Conservation (phyloP, 2,113 vertebrate species). For the Mesitornis unicolor region DNA sequence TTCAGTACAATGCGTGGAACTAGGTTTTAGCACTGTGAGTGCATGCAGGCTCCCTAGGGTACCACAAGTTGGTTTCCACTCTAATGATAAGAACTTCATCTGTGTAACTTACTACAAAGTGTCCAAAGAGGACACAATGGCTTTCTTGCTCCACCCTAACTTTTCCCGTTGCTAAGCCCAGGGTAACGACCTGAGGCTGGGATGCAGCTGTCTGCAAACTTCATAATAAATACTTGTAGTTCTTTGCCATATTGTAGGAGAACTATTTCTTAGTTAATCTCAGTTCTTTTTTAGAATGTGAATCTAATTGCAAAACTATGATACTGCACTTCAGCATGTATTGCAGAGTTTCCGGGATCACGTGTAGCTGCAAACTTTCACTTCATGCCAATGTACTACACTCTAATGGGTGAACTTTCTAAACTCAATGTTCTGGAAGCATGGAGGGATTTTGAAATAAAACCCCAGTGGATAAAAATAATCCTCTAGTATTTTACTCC, state of each 20-base stretch:
- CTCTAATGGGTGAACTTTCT: conserved; percentile 10
- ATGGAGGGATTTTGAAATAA: conserved; percentile 41
- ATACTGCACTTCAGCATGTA: neutral
- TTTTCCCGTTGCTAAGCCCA: neutral
- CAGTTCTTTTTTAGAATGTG: conserved; percentile 2
- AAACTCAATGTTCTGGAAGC: conserved; percentile 4
- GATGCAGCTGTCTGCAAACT: neutral
- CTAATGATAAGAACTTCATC: neutral
- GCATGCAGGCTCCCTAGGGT: neutral
- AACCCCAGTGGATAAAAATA: conserved; percentile 15
- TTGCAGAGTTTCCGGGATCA: conserved; percentile 50
- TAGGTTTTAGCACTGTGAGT: neutral
- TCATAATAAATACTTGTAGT: neutral
- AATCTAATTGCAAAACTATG: conserved; percentile 39
- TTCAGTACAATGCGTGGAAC: neutral
- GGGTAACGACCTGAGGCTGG: neutral
- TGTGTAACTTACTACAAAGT: neutral
- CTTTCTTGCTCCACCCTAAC: neutral
- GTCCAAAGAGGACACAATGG: neutral
- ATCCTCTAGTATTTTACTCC: neutral
- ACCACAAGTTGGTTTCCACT: neutral
- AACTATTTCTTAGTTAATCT: conserved; percentile 14
- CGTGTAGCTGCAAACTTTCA: conserved; percentile 53
- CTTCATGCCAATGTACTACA: conserved; percentile 8
- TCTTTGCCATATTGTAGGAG: neutral